Conservation (phyloP, 2,888 invertebrate species). For the Eilema caniola region DNA sequence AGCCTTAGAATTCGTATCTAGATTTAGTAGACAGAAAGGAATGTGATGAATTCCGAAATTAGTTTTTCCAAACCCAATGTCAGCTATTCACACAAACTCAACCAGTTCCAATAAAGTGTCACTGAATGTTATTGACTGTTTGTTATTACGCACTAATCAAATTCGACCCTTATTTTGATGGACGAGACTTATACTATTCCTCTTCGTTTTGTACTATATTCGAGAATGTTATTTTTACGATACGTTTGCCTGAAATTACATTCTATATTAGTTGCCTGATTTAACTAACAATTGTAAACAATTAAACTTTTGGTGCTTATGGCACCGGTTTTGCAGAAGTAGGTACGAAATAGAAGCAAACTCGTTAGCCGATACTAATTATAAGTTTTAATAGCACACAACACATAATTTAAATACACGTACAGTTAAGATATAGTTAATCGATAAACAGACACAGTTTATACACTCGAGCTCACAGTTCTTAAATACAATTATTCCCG, state of each 20-base stretch:
- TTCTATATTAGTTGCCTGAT: background rate
- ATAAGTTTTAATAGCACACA: too few relatives aligned
- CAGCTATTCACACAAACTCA: constrained; percentile 14
- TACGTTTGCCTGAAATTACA: background rate
- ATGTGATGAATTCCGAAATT: constrained; percentile 1
- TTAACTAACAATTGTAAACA: background rate
- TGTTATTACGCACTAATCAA: constrained; percentile 43
- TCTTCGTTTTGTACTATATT: constrained; percentile 56
- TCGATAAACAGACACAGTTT: too few relatives aligned
- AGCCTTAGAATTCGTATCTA: background rate
- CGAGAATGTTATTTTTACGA: constrained; percentile 49
- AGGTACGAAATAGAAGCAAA: too few relatives aligned
- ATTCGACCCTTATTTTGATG: constrained; percentile 51
- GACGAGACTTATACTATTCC: constrained; percentile 57
- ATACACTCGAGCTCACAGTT: too few relatives aligned
- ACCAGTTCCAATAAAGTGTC: constrained; percentile 18
- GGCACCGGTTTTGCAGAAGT: too few relatives aligned
- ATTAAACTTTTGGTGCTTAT: background rate
- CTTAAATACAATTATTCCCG: too few relatives aligned
- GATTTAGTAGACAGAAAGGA: background rate
- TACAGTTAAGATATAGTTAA: too few relatives aligned
- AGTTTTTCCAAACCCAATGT: constrained; percentile 16
- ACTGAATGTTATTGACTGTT: constrained; percentile 31
- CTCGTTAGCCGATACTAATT: too few relatives aligned
- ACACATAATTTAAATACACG: too few relatives aligned